Percentiles rank a stretch among this genome's conserved stretches.
These are phyloP conservation scores for Salpingus planirostris DNA, from an alignment of 2,888 invertebrate species.

Conservation along the genomic window DNA sequence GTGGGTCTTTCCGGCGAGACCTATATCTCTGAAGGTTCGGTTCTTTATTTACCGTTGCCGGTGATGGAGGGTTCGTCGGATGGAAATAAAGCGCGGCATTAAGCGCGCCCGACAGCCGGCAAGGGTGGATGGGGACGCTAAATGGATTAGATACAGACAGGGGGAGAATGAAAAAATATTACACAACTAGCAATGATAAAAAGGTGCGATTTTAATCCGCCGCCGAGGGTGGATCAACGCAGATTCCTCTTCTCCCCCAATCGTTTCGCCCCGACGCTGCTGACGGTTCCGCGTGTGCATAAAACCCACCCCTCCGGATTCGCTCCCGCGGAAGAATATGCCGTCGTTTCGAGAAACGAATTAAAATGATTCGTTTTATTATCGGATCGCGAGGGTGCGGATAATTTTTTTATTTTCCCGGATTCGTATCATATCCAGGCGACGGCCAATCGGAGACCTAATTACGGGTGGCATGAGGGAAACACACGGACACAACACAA, in stretches of 20 bases:
- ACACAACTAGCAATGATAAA: conserved; percentile 35
- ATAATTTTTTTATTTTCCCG: no score
- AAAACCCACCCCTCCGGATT: no score
- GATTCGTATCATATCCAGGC: no score
- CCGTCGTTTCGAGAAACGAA: no score
- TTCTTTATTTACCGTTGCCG: conserved; percentile 18
- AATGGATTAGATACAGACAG: conserved; percentile 37
- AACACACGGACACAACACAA: no score
- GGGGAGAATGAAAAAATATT: conserved; percentile 38
- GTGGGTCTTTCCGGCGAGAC: conserved; percentile 6
- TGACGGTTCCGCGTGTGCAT: no score
- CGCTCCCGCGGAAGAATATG: no score
- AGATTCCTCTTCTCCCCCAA: conserved; percentile 5
- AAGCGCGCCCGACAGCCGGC: conserved; percentile 32
- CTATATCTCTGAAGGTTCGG: conserved; percentile 9
- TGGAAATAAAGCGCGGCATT: conserved; percentile 36
- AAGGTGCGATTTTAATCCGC: conserved; percentile 35
- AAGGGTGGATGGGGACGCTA: conserved; percentile 28
- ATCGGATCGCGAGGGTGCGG: no score
- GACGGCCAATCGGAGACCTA: no score
- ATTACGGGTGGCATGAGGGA: no score
- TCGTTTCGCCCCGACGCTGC: no score
- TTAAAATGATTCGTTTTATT: conserved; percentile 6
- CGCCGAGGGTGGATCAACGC: conserved; percentile 8
- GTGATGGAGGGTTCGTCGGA: conserved; percentile 21